phyloP scores from a whole-genome alignment of 1,140 invertebrate species.

The Drosophila trapezifrons region DNA sequence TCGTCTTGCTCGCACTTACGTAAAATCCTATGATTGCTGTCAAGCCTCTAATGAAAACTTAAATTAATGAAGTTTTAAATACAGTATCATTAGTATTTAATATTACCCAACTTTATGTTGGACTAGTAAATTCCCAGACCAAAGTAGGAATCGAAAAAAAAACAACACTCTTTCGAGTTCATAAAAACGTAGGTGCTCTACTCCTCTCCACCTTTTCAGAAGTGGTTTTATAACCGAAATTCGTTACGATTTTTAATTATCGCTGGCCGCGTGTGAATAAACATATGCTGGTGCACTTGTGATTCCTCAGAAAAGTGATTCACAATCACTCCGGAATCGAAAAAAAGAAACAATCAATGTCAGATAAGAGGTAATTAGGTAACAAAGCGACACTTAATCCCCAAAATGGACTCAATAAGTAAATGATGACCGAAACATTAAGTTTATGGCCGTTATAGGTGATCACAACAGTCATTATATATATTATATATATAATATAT shows the following conservation, averaged over 20 bases:
- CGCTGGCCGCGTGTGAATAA: slow-evolving; percentile 7
- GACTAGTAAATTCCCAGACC: neutral
- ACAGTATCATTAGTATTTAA: no score
- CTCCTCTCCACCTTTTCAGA: neutral
- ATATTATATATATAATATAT: neutral
- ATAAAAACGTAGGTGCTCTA: neutral
- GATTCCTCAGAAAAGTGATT: slow-evolving; percentile 35
- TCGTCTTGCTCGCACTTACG: no score
- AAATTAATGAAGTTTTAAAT: no score
- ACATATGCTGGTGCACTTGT: slow-evolving; percentile 39
- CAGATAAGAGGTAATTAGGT: slow-evolving; percentile 38
- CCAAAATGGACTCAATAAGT: slow-evolving; percentile 14
- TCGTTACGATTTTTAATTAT: slow-evolving; percentile 45
- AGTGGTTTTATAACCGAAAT: slow-evolving; percentile 24
- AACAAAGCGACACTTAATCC: slow-evolving; percentile 20
- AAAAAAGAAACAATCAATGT: slow-evolving; percentile 24
- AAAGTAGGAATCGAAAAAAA: neutral
- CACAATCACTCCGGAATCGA: slow-evolving; percentile 13
- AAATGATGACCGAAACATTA: slow-evolving; percentile 21
- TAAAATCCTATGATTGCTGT: no score
- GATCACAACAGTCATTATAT: neutral
- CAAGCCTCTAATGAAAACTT: no score
- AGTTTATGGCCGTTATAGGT: slow-evolving; percentile 11
- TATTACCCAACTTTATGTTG: neutral
- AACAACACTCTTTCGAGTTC: neutral